Evolutionary conservation across 2,888 invertebrate genomes (phyloP).

Genomic region (Didymodactylos carnosus): DNA sequence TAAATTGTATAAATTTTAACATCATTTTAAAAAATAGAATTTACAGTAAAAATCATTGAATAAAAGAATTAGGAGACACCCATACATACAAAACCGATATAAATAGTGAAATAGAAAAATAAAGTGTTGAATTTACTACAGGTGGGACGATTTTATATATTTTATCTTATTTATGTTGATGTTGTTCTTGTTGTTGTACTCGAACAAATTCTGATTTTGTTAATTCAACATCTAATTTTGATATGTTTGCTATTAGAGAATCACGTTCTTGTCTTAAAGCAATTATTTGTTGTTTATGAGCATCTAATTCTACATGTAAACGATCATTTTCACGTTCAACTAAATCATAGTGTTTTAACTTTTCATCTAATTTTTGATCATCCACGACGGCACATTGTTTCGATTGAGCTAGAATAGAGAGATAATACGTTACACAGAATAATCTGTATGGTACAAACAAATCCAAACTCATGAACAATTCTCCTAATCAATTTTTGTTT

Average conservation of each 20-base stretch:
- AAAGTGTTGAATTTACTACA: too few species aligned
- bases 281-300: not conserved
- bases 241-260: not conserved
- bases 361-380: not conserved
- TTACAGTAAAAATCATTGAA: not conserved
- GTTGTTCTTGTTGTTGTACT: not conserved
- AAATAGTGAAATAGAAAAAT: not conserved
- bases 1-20: not conserved
- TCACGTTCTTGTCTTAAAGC: not conserved
- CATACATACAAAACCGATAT: not conserved
- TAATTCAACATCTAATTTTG: not conserved
- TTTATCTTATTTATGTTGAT: not conserved
- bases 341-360: not conserved
- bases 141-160: too few species aligned
- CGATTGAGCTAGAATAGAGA: not conserved
- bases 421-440: too few species aligned
- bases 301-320: not conserved
- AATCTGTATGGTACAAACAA: too few species aligned
- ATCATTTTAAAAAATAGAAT: not conserved
- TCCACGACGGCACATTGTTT: too few species aligned
- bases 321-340: not conserved
- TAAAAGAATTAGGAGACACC: not conserved
- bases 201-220: not conserved
- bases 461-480: too few species aligned
- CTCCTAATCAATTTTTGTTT: not conserved